Evolutionary conservation across 1,140 invertebrate genomes (phyloP).

Genomic region (Ganaspis sp.): DNA sequence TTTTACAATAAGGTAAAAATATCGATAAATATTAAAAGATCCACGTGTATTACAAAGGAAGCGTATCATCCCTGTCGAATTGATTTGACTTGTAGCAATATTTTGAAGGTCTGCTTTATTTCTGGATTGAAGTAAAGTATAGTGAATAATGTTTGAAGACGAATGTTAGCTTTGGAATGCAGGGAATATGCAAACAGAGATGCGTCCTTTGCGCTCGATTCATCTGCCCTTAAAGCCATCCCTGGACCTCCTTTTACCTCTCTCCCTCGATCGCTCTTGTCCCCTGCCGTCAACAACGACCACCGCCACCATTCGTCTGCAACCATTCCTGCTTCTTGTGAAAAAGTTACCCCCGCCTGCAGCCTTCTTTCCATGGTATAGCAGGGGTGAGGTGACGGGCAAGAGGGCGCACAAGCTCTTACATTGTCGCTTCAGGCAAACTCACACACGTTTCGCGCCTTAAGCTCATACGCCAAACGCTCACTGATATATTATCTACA

Average conservation of each 20-base stretch:
- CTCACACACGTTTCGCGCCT: constrained; percentile 44
- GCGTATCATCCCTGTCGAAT: neutral
- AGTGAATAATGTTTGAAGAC: constrained; percentile 22
- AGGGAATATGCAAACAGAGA: constrained; percentile 27
- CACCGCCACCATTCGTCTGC: constrained; percentile 51
- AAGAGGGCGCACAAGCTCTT: constrained; percentile 59
- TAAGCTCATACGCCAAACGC: constrained; percentile 29
- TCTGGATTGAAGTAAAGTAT: neutral
- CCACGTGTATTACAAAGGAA: neutral
- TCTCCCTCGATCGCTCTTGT: constrained; percentile 22
- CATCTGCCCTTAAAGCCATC: constrained; percentile 27
- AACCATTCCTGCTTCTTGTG: constrained; percentile 45
- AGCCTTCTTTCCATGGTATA: constrained; percentile 42
- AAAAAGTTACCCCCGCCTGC: constrained; percentile 56
- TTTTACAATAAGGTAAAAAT: too few relatives aligned
- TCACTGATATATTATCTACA: constrained; percentile 14
- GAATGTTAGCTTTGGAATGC: constrained; percentile 30
- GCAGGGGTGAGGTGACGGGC: constrained; percentile 48
- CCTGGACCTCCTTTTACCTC: constrained; percentile 14
- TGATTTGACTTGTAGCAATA: neutral
- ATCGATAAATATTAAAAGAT: neutral
- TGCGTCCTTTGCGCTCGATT: constrained; percentile 12
- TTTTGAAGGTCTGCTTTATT: neutral
- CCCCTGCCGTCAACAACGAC: constrained; percentile 29
- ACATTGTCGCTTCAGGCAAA: constrained; percentile 60